Conservation (phyloP, 2,113 vertebrate species). For the Puma concolor region DNA sequence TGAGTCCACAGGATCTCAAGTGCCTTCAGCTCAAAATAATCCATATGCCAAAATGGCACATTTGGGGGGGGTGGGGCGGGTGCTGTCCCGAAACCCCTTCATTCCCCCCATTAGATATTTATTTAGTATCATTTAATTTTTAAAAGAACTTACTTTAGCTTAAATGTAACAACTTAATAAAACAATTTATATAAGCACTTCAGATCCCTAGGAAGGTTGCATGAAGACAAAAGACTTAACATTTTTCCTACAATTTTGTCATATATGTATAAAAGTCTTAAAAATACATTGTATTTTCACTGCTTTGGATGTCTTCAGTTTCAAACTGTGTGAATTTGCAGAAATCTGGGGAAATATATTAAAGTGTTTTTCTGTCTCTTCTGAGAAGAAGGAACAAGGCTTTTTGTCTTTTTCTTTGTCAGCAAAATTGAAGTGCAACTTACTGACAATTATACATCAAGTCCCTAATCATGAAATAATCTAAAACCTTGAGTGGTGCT, state of each 20-base stretch:
- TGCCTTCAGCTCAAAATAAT: background rate
- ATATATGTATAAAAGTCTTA: background rate
- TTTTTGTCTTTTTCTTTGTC: background rate
- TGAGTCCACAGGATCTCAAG: background rate
- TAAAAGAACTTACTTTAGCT: background rate
- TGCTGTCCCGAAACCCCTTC: background rate
- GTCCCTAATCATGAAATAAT: background rate
- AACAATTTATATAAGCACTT: background rate
- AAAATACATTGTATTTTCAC: background rate
- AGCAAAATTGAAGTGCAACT: background rate
- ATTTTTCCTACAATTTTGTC: background rate
- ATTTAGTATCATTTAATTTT: background rate
- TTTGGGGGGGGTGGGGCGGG: fast-evolving
- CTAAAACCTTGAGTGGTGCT: background rate
- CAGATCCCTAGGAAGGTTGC: background rate
- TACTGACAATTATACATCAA: background rate
- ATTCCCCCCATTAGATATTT: background rate
- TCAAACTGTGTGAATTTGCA: background rate
- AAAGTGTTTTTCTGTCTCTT: background rate
- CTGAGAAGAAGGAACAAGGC: background rate
- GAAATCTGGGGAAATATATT: background rate
- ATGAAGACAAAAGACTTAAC: background rate
- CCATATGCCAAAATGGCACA: background rate
- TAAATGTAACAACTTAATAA: slow-evolving; percentile 12
- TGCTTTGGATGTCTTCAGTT: background rate